phyloP scores from a whole-genome alignment of 2,113 vertebrate genomes.

The Hyla sarda region DNA sequence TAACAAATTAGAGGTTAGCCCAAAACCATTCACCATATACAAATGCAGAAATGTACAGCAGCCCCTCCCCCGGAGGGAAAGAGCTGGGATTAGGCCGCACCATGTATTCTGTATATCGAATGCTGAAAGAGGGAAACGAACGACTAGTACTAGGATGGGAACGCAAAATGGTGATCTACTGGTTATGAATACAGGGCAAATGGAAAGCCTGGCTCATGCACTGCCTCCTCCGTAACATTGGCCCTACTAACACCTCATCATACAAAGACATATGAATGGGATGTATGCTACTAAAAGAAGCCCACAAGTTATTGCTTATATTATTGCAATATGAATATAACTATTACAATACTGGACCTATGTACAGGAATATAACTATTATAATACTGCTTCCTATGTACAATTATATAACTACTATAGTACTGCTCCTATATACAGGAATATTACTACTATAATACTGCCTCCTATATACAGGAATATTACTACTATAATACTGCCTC shows the following conservation, averaged over 20 bases:
- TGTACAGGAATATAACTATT: too few species aligned
- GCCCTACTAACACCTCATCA: neutral
- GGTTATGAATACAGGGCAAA: neutral
- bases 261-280: neutral
- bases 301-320: too few species aligned
- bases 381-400: too few species aligned
- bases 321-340: too few species aligned
- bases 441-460: too few species aligned
- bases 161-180: neutral
- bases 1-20: neutral
- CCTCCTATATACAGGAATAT: too few species aligned
- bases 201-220: neutral
- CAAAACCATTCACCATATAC: neutral
- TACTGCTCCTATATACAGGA: too few species aligned
- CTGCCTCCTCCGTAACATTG: too few species aligned
- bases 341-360: too few species aligned
- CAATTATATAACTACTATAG: too few species aligned
- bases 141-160: neutral
- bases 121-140: neutral
- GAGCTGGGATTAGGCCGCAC: slow-evolving; percentile 5
- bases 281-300: neutral
- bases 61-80: neutral
- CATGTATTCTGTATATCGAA: neutral
- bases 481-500: too few species aligned
- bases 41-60: neutral